A percentile compares a stretch with the other conserved stretches of the same genome.
Conservation (phyloP, 2,888 invertebrate species). For the Xanthia togata region DNA sequence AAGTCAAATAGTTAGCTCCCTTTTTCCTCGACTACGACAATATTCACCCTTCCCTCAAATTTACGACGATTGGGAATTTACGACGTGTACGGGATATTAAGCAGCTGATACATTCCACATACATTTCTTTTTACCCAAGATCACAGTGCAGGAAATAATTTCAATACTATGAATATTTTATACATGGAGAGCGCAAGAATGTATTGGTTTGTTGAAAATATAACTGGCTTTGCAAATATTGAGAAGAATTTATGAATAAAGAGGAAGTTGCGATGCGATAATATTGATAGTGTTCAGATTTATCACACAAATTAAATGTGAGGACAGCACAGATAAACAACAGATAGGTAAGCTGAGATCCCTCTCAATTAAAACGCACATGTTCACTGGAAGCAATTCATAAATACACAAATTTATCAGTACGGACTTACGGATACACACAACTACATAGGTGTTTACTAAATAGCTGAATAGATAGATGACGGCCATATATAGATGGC, state of each 20-base stretch:
- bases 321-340: not conserved
- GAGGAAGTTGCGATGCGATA: not conserved
- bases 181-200: slow-evolving; percentile 20
- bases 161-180: slow-evolving; percentile 56
- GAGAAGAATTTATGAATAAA: not conserved
- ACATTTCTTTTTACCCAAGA: slow-evolving; percentile 25
- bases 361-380: slow-evolving; percentile 4
- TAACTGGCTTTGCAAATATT: slow-evolving; percentile 9
- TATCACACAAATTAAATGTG: slow-evolving; percentile 7
- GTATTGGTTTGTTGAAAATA: slow-evolving; percentile 13
- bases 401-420: slow-evolving; percentile 23
- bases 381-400: slow-evolving; percentile 17
- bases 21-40: not conserved
- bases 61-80: slow-evolving; percentile 42
- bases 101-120: slow-evolving; percentile 41
- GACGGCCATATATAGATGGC: no score
- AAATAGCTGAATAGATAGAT: slow-evolving; percentile 27
- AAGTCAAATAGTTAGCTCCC: not conserved
- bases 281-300: not conserved
- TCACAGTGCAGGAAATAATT: slow-evolving; percentile 33
- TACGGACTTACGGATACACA: slow-evolving; percentile 16
- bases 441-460: slow-evolving; percentile 7
- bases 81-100: slow-evolving; percentile 47
- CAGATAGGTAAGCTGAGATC: slow-evolving; percentile 1
- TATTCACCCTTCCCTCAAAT: slow-evolving; percentile 30